These are phyloP conservation scores for Pomatostomus ruficeps DNA, from an alignment of 2,113 vertebrate genomes.

Conservation along the genomic window DNA sequence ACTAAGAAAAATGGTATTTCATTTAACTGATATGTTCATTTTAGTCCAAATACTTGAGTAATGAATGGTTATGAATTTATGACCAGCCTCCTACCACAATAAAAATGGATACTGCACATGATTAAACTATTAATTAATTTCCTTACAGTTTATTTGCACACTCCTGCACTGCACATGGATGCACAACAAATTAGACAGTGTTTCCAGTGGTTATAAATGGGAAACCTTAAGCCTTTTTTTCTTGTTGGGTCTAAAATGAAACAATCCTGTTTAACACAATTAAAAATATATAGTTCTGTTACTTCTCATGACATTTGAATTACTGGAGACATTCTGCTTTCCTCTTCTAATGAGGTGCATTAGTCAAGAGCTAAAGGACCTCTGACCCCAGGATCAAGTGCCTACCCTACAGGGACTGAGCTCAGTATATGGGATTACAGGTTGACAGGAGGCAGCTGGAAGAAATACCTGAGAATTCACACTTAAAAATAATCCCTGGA, in stretches of 20 bases:
- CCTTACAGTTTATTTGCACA: neutral
- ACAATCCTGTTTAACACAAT: conserved; percentile 16
- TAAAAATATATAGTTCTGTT: conserved; percentile 53
- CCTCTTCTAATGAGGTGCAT: conserved; percentile 70
- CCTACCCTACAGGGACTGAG: conserved; percentile 62
- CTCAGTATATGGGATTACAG: conserved; percentile 65
- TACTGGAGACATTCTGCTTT: conserved; percentile 54
- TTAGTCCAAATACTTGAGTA: neutral
- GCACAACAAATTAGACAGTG: neutral
- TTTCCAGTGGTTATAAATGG: neutral
- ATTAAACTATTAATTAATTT: neutral
- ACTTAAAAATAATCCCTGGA: conserved; percentile 71
- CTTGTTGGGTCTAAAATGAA: neutral
- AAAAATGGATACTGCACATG: neutral
- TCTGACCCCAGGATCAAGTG: conserved; percentile 73
- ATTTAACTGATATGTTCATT: neutral
- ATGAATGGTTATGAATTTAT: neutral
- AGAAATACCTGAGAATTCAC: conserved; percentile 72
- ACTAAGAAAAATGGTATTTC: neutral
- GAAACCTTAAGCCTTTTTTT: neutral
- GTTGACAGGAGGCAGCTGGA: conserved; percentile 77
- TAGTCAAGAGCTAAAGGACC: conserved; percentile 71
- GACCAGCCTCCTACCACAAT: neutral
- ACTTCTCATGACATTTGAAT: conserved; percentile 43
- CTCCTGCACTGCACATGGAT: neutral